Conservation (phyloP, 1,140 invertebrate genomes). For the Lanistes nyassanus region DNA sequence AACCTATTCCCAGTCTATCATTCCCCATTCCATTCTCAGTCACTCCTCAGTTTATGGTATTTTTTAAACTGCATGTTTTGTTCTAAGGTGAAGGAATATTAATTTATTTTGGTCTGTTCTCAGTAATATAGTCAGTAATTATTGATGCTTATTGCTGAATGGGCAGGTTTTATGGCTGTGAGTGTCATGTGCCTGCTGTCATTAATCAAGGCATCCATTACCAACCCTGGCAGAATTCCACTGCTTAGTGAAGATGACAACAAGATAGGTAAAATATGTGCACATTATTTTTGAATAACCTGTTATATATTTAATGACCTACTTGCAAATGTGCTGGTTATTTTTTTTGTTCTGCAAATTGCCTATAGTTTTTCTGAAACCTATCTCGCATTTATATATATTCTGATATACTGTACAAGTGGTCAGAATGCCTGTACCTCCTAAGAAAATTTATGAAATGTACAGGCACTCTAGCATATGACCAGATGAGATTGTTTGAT, state of each 20-base stretch:
- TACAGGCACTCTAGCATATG: too few species aligned
- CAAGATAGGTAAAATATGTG: not conserved
- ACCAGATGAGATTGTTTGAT: too few species aligned
- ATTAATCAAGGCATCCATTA: slow-evolving; percentile 50
- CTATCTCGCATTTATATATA: too few species aligned
- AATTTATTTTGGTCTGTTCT: too few species aligned
- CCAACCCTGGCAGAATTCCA: slow-evolving; percentile 57
- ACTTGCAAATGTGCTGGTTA: not conserved
- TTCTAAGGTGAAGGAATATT: too few species aligned
- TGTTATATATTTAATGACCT: not conserved
- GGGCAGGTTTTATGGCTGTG: slow-evolving; percentile 15
- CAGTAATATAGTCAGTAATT: not conserved
- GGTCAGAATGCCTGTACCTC: too few species aligned
- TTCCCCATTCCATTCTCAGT: too few species aligned
- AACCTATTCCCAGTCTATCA: too few species aligned
- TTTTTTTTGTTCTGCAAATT: slow-evolving; percentile 4
- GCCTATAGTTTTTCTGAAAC: too few species aligned
- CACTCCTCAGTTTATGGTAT: too few species aligned
- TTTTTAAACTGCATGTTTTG: too few species aligned
- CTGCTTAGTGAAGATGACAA: slow-evolving; percentile 28
- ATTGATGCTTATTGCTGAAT: slow-evolving; percentile 9
- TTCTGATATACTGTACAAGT: too few species aligned
- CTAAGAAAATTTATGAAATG: not conserved
- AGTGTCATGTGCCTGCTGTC: slow-evolving; percentile 42
- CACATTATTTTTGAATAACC: not conserved